phyloP scores from a whole-genome alignment of 2,797 vertebrate species.

The Adelosebastes latens region DNA sequence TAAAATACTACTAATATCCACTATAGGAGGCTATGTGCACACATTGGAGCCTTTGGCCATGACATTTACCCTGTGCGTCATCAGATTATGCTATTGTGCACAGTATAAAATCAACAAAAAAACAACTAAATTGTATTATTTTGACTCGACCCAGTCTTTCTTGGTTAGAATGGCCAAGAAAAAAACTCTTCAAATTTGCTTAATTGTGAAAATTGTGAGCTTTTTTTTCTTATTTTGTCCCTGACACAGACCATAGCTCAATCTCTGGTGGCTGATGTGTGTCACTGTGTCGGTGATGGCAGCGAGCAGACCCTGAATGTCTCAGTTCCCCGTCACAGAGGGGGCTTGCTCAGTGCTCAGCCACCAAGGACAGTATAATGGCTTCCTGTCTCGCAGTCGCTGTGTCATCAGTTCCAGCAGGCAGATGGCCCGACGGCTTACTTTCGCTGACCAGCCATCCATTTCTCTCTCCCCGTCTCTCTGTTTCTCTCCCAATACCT shows the following conservation, averaged over 20 bases:
- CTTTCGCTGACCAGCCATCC: conserved; percentile 65
- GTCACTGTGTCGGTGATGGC: conserved; percentile 18
- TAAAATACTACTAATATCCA: too few species aligned
- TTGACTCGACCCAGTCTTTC: background rate
- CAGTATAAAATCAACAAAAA: too few species aligned
- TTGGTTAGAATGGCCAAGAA: background rate
- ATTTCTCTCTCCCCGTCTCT: conserved; percentile 14
- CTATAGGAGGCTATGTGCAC: too few species aligned
- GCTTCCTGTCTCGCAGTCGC: conserved; percentile 61
- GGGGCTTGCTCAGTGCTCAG: conserved; percentile 51
- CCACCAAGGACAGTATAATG: conserved; percentile 73
- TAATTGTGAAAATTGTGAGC: background rate
- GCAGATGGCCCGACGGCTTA: conserved; percentile 60
- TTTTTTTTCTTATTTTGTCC: background rate
- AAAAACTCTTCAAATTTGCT: background rate
- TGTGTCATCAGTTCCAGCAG: conserved; percentile 76
- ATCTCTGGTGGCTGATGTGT: conserved; percentile 34
- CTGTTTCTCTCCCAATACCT: conserved; percentile 9
- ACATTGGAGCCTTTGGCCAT: too few species aligned
- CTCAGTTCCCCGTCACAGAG: conserved; percentile 45
- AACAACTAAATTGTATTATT: too few species aligned
- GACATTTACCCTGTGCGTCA: too few species aligned
- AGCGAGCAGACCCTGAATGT: conserved; percentile 57
- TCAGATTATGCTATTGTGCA: too few species aligned
- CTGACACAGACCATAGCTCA: background rate